Conservation (phyloP, 2,797 vertebrate genomes). For the Poecilia picta region DNA sequence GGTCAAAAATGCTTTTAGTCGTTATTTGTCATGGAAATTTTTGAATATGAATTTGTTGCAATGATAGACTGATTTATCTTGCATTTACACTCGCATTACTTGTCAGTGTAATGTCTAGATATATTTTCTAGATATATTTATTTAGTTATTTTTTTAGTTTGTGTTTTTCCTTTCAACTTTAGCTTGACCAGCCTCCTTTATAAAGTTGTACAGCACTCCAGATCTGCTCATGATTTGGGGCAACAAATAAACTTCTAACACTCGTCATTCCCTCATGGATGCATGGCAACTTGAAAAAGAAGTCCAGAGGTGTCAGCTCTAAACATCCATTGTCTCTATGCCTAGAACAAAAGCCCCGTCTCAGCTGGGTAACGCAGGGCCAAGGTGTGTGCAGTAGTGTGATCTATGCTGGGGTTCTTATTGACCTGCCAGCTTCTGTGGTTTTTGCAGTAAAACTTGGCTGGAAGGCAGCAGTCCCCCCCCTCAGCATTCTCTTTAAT, state of each 20-base stretch:
- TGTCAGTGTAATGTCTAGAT: neutral
- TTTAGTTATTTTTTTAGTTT: too few relatives aligned
- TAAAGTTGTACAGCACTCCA: neutral
- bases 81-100: neutral
- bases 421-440: constrained; percentile 65
- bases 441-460: constrained; percentile 69
- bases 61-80: neutral
- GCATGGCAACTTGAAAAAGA: constrained; percentile 42
- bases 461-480: constrained; percentile 66
- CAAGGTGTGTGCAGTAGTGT: constrained; percentile 56
- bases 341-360: constrained; percentile 75
- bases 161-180: constrained; percentile 1
- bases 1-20: neutral
- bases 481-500: constrained; percentile 78
- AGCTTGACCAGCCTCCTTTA: constrained; percentile 2
- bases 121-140: too few relatives aligned
- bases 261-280: constrained; percentile 30
- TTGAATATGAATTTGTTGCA: neutral
- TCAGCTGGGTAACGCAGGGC: constrained; percentile 61
- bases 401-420: constrained; percentile 69
- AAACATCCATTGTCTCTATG: constrained; percentile 74
- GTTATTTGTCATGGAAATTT: neutral
- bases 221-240: constrained; percentile 16
- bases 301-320: constrained; percentile 61
- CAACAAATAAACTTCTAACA: constrained; percentile 41